phyloP scores from a whole-genome alignment of 1,140 invertebrate species.

The Neotoxoptera formosana region DNA sequence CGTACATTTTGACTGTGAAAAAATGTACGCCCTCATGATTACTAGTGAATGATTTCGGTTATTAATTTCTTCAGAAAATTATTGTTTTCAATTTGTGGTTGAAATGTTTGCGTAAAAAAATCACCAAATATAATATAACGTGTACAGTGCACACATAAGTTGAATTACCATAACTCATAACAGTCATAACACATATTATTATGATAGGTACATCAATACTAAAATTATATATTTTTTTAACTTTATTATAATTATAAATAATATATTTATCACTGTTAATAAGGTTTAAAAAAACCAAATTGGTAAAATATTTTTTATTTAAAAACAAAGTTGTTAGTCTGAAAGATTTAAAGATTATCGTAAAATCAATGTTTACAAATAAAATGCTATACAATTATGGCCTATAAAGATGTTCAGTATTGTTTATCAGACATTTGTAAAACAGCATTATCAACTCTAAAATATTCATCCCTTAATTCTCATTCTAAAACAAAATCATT shows the following conservation, averaged over 20 bases:
- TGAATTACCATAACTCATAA: too few species aligned
- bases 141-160: background rate
- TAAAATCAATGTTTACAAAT: background rate
- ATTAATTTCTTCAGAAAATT: background rate
- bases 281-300: background rate
- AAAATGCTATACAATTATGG: background rate
- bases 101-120: background rate
- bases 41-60: background rate
- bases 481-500: background rate
- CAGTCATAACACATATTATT: background rate
- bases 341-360: background rate
- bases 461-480: background rate
- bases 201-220: background rate
- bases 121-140: background rate
- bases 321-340: background rate
- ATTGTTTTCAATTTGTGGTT: background rate
- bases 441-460: background rate
- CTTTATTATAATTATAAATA: background rate
- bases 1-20: background rate
- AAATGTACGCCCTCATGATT: background rate
- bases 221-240: background rate
- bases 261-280: background rate
- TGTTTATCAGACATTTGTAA: background rate
- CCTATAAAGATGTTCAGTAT: background rate
- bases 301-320: background rate